Base-by-base conservation (phyloP, 2,888 invertebrate genomes). In the Erynnis tages region DNA sequence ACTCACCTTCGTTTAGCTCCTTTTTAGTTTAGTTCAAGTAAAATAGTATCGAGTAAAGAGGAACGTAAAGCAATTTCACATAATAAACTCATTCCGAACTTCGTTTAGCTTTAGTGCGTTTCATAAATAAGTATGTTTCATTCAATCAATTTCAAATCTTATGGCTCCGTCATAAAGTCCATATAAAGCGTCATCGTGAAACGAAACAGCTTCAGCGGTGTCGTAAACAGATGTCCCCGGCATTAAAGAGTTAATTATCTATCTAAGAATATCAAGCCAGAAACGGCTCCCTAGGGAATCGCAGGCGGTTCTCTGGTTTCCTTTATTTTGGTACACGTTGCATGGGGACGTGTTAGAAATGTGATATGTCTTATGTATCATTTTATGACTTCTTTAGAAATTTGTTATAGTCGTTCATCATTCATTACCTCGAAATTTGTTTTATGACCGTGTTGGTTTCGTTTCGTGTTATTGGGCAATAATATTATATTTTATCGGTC, bases 241-340 rank as follows among this genome's bases (percentile, higher is more conserved):
- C 73, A 77, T 85, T 62, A 83, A 85, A 85, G 87, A 85, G 85
- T 85, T 88, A 87, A 87, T 87, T 87, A 86, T 79, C 76, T 60
- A 57, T 66, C 73, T 78, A 81, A 85, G 81, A 87, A 86, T 84
- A 86, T 66, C 68, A 60, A 63, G 68, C 3, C 62, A 58, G 65
- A 73, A 78, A 82, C 80, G 79, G 75, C 73, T 79, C 86, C 77
- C 86, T 73, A 66, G 87, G 82, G 86, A 86, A 83, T 73, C 59
- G 48, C 45, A 55, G 49, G 45, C 53, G 49, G 44, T 54, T 55
- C 60, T 59, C 61, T 58, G 53, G 61, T 63, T 71, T 67, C 63
- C 68, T 76, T 82, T 84, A 49, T 49, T 49, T 49, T 49, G 34
- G 34, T 41, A 49, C 38, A 47, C 32, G 41, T 23, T 32, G 16